Evolutionary conservation across 2,888 invertebrate genomes (phyloP).

Genomic region (Chrysolina oricalcia): DNA sequence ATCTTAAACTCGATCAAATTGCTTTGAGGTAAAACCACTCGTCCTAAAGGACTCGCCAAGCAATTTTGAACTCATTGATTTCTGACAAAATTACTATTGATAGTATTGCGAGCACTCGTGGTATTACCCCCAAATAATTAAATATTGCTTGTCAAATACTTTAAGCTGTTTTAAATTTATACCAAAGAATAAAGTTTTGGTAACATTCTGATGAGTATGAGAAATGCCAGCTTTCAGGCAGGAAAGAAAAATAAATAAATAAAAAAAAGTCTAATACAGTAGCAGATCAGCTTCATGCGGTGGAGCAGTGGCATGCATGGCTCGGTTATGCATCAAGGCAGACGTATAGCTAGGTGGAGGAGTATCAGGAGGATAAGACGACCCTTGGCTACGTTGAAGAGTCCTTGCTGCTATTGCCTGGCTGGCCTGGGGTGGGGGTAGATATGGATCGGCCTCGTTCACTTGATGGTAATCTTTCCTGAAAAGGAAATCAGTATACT

Average conservation of each 20-base stretch:
- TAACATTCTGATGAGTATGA: background rate
- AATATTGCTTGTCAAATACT: background rate
- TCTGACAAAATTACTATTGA: no score
- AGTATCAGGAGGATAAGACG: slow-evolving; percentile 77
- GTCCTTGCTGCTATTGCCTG: slow-evolving; percentile 78
- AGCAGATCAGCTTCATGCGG: slow-evolving; percentile 70
- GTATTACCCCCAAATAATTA: background rate
- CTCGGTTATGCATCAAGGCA: slow-evolving; percentile 74
- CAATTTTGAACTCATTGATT: no score
- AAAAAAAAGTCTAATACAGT: slow-evolving; percentile 66
- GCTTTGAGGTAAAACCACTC: no score
- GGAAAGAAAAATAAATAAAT: slow-evolving; percentile 61
- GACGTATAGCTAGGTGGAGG: slow-evolving; percentile 78
- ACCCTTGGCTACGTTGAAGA: slow-evolving; percentile 81
- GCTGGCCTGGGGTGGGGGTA: slow-evolving; percentile 77
- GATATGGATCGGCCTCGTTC: slow-evolving; percentile 89
- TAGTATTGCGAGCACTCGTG: no score
- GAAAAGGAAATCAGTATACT: slow-evolving; percentile 62
- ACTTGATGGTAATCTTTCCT: slow-evolving; percentile 87
- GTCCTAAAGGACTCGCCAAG: no score
- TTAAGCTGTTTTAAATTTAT: no score
- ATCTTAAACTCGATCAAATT: no score
- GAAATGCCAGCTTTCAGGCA: slow-evolving; percentile 17
- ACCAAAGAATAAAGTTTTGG: no score
- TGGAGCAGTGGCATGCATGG: slow-evolving; percentile 67